Base-by-base conservation (phyloP, 2,888 invertebrate genomes). In the Cosmia pyralina region DNA sequence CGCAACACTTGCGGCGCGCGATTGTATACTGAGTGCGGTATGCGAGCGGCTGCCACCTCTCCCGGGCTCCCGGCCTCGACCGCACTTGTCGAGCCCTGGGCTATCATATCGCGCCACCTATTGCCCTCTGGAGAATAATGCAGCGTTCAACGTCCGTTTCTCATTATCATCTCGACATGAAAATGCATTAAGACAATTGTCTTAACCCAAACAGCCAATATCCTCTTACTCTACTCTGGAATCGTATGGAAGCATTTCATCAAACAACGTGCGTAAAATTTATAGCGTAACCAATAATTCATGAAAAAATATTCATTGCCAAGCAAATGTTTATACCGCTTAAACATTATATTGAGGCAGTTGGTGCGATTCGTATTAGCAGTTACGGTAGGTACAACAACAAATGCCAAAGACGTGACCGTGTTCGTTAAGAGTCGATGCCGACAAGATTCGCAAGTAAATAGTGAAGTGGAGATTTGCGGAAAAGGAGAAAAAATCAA, bases 1-100 rank as follows among this genome's bases (percentile, higher is more conserved):
- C 95, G 95, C 96, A 93, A 89, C 93, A 93, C 93, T 93, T 89
- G 91, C 90, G 93, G 91, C 95, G 95, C 92, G 94, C 95, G 94
- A 92, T 91, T 93, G 92, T 93, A 92, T 83, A 96, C 96, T 96
- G 96, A 95, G 86, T 91, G 90, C 89, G 92, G 88, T 89, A 88
- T 88, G 92, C 91, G 91, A 90, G 87, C 92, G 92, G 90, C 90
- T 92, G 90, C 92, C 93, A 92, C 92, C 92, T 90, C 93, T 94
- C 95, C 94, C 90, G 92, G 87, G 90, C 92, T 93, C 94, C 94
- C 94, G 93, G 92, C 94, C 94, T 93, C 94, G 94, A 90, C 90
- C 93, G 92, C 92, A 90, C 91, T 90, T 88, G 90, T 84, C 86
- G 88, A 92, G 90, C 92, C 92, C 93, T 91, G 89, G 89, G 91